A percentile compares a stretch with the other conserved stretches of the same genome.
phyloP scores from a whole-genome alignment of 2,888 invertebrate species.

The Barypeithes pellucidus region DNA sequence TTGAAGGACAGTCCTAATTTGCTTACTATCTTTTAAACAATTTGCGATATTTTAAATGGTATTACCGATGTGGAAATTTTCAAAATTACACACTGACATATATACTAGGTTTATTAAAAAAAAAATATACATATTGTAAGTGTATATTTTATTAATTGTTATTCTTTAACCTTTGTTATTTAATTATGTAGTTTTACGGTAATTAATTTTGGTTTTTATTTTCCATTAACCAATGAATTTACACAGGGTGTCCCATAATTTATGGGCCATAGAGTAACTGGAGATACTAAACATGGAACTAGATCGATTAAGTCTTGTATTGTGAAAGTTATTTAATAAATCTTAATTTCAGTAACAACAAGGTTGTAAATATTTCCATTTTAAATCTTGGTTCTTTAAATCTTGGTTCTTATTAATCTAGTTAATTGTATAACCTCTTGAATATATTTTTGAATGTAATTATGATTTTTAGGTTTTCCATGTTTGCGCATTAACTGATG shows the following conservation, averaged over 20 bases:
- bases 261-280: too few species aligned
- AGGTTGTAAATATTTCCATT: neutral
- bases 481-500: conserved; percentile 91
- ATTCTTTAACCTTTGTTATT: neutral
- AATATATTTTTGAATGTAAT: too few species aligned
- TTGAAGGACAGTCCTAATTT: conserved; percentile 14
- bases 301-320: too few species aligned
- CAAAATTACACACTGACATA: conserved; percentile 1
- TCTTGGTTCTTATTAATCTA: too few species aligned
- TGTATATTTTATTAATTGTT: neutral
- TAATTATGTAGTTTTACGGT: neutral
- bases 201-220: neutral
- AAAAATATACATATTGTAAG: neutral
- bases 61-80: conserved; percentile 6
- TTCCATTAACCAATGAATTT: neutral
- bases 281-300: too few species aligned
- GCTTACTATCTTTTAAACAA: conserved; percentile 23
- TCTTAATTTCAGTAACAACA: neutral
- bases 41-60: conserved; percentile 13
- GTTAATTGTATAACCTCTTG: too few species aligned
- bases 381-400: too few species aligned
- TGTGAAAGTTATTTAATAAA: too few species aligned
- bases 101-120: neutral
- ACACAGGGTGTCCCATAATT: too few species aligned
- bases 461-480: conserved; percentile 90